These are phyloP conservation scores for Pedetes capensis DNA, from an alignment of 2,113 vertebrate genomes.

Conservation along the genomic window DNA sequence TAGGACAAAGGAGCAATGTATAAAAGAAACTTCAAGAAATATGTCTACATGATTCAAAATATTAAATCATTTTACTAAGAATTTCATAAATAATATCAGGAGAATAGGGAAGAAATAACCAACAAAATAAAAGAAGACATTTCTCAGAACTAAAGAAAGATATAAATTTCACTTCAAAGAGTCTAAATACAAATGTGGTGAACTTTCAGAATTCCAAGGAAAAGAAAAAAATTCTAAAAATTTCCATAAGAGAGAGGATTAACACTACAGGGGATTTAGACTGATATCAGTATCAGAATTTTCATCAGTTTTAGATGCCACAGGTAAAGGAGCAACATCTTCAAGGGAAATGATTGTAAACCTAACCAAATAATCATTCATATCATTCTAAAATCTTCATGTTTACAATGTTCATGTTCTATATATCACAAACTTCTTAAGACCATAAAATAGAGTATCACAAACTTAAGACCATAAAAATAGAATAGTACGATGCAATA, in stretches of 20 bases:
- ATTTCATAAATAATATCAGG: background rate
- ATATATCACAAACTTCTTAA: background rate
- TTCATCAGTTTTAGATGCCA: constrained; percentile 5
- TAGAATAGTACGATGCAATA: background rate
- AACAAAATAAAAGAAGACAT: background rate
- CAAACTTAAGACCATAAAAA: no score
- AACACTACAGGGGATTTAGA: constrained; percentile 6
- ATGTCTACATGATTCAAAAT: background rate
- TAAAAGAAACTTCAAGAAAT: background rate
- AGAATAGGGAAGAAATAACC: background rate
- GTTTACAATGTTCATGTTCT: background rate
- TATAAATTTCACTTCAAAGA: background rate
- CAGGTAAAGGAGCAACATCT: background rate
- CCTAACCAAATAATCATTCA: background rate
- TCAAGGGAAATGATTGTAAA: background rate
- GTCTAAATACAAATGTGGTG: background rate
- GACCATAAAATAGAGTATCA: background rate
- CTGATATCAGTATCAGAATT: background rate
- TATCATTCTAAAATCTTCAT: background rate
- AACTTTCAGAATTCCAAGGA: constrained; percentile 37
- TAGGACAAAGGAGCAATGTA: background rate
- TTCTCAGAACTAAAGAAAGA: background rate
- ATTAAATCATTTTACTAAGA: background rate
- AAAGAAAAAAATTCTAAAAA: background rate
- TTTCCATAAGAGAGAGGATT: background rate